Percentiles rank a stretch among this genome's conserved stretches.
Conservation (phyloP, 2,797 vertebrate species). For the Myotis findleyi region DNA sequence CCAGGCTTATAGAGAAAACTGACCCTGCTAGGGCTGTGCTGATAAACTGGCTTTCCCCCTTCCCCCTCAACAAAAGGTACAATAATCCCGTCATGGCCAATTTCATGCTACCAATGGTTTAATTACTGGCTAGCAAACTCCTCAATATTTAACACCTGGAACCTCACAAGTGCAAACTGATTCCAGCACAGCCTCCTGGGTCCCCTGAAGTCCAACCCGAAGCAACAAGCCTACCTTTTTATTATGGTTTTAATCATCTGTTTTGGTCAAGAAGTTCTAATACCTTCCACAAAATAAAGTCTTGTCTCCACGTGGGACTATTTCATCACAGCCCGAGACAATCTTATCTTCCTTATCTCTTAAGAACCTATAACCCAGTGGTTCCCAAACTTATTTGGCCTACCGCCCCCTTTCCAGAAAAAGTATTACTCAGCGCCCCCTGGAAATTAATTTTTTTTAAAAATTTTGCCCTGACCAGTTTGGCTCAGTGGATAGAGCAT, state of each 20-base stretch:
- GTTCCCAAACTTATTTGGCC: too few relatives aligned
- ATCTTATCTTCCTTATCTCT: background rate
- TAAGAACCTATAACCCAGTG: background rate
- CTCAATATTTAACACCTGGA: background rate
- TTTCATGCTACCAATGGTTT: background rate
- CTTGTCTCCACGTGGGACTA: background rate
- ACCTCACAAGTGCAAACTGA: background rate
- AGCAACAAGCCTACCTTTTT: background rate
- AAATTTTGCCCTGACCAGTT: too few relatives aligned
- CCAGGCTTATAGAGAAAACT: background rate
- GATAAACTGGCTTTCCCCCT: background rate
- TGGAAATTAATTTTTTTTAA: too few relatives aligned
- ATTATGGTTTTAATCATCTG: background rate
- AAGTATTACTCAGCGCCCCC: too few relatives aligned
- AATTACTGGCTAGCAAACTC: background rate
- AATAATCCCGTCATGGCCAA: background rate
- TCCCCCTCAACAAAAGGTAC: too few relatives aligned
- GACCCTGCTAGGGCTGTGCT: background rate
- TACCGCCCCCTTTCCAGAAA: too few relatives aligned
- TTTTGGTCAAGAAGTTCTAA: background rate
- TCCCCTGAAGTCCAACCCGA: background rate
- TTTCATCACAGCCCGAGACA: background rate
- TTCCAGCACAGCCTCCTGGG: background rate
- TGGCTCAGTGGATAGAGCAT: too few relatives aligned
- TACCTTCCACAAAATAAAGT: constrained; percentile 1